phyloP scores from a whole-genome alignment of 2,888 invertebrate genomes.

The Heliconius erato region DNA sequence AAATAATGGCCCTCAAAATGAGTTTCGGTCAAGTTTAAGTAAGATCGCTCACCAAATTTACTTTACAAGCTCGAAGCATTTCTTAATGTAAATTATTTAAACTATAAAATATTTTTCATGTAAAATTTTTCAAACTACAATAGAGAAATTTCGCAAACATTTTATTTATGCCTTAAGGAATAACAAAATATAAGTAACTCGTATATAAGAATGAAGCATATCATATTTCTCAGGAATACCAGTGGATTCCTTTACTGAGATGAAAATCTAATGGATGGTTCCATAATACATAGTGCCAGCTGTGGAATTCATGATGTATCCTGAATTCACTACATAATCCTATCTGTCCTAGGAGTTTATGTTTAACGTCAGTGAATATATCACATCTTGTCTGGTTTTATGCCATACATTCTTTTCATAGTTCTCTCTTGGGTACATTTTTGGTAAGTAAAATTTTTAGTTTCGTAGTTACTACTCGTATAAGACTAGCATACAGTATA shows the following conservation, averaged over 20 bases:
- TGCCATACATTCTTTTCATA: conserved; percentile 21
- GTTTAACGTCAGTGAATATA: conserved; percentile 27
- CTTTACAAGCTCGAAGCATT: background rate
- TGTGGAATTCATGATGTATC: conserved; percentile 42
- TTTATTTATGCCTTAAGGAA: conserved; percentile 8
- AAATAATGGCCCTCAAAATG: conserved; percentile 52
- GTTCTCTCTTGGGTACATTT: conserved; percentile 10
- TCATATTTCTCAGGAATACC: conserved; percentile 47
- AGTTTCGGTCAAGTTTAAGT: conserved; percentile 19
- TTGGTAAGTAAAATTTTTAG: conserved; percentile 21
- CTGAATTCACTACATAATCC: conserved; percentile 31
- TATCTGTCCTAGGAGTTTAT: conserved; percentile 25
- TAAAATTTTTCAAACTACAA: conserved; percentile 4
- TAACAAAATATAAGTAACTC: conserved; percentile 10
- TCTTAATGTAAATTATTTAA: background rate
- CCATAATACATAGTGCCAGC: conserved; percentile 29
- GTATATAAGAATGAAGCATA: conserved; percentile 43
- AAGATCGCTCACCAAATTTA: conserved; percentile 2
- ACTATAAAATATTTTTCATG: background rate
- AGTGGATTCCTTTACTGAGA: conserved; percentile 48
- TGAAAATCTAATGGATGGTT: conserved; percentile 49
- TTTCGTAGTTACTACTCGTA: background rate
- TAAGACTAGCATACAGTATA: background rate
- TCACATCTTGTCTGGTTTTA: conserved; percentile 21
- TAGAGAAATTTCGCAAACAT: conserved; percentile 1